phyloP scores from a whole-genome alignment of 2,113 vertebrate genomes.

The Myotis yumanensis region DNA sequence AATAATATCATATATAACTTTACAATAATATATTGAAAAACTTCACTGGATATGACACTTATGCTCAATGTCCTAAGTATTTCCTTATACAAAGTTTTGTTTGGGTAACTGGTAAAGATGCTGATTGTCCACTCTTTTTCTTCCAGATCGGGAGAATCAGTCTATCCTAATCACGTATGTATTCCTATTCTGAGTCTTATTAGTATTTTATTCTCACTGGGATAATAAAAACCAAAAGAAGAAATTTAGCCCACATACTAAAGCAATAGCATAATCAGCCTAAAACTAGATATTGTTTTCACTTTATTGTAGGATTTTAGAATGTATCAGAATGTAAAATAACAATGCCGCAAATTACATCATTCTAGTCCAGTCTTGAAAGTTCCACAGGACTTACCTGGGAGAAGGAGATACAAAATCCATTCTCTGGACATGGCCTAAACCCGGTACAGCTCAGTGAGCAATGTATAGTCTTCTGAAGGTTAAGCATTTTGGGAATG shows the following conservation, averaged over 20 bases:
- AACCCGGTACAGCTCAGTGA: background rate
- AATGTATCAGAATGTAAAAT: background rate
- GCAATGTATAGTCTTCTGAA: background rate
- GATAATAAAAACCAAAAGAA: conserved; percentile 33
- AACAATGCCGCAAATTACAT: background rate
- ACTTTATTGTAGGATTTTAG: background rate
- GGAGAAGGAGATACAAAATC: background rate
- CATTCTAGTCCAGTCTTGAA: background rate
- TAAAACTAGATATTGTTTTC: background rate
- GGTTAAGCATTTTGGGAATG: background rate
- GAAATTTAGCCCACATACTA: background rate
- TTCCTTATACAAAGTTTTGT: background rate
- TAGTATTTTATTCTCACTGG: conserved; percentile 6
- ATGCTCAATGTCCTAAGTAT: background rate
- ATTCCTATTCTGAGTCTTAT: conserved; percentile 38
- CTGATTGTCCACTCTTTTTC: conserved; percentile 47
- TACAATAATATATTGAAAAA: background rate
- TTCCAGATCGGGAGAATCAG: conserved; percentile 90
- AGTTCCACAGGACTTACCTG: background rate
- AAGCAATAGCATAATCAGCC: background rate
- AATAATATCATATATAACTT: background rate
- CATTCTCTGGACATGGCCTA: background rate
- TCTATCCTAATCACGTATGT: conserved; percentile 93
- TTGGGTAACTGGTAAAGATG: background rate
- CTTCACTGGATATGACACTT: background rate